Conservation (phyloP, 2,888 invertebrate genomes). For the Ethmia dodecea region DNA sequence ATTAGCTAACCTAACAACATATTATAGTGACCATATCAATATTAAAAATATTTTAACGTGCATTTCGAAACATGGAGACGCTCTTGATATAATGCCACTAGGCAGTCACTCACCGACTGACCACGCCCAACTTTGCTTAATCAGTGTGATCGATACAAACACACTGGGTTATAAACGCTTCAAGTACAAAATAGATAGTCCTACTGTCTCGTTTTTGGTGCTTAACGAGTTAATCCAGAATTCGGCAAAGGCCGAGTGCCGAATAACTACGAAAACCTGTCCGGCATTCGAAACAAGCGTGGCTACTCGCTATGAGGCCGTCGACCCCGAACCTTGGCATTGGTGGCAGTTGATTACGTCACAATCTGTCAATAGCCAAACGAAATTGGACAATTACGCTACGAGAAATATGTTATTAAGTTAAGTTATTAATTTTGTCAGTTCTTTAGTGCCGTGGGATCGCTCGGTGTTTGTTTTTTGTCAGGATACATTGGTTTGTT, state of each 20-base stretch:
- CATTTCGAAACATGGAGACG: no score
- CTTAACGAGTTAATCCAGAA: not conserved
- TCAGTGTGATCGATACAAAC: no score
- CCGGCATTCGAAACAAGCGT: not conserved
- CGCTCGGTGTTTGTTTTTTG: slow-evolving; percentile 9
- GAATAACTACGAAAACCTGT: not conserved
- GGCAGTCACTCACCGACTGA: no score
- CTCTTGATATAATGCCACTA: no score
- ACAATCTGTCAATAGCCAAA: slow-evolving; percentile 12
- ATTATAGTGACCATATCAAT: no score
- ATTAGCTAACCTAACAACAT: no score
- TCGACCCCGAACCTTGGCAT: slow-evolving; percentile 9
- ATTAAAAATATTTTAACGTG: no score
- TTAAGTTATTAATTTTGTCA: slow-evolving; percentile 12
- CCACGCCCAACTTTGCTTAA: no score
- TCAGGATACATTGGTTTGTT: not conserved
- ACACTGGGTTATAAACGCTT: no score
- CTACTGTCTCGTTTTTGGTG: not conserved
- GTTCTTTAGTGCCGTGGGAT: slow-evolving; percentile 12
- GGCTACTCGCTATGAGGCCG: not conserved
- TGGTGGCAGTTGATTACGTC: slow-evolving; percentile 10
- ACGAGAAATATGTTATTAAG: slow-evolving; percentile 16
- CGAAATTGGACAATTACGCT: slow-evolving; percentile 15
- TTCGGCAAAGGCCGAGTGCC: not conserved
- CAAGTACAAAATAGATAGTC: not conserved